Evolutionary conservation across 2,797 vertebrate species (phyloP).

Genomic region (Australoheros facetus): DNA sequence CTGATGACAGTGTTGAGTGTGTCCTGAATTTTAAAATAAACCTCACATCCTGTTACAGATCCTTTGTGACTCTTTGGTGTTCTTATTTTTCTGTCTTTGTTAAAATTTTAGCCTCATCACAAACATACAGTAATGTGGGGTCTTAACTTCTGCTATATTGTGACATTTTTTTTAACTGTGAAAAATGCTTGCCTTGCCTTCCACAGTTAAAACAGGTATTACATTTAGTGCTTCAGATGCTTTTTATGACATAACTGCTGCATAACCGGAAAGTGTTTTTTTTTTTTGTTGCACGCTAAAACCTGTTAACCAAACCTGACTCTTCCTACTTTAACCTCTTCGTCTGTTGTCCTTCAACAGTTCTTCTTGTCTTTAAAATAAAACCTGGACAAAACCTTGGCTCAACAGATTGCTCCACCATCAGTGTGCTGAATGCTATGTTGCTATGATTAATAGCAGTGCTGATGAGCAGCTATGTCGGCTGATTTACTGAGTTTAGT

Average conservation of each 20-base stretch:
- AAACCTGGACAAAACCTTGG: neutral
- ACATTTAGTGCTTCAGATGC: neutral
- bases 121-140: rapidly evolving
- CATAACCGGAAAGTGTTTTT: rapidly evolving
- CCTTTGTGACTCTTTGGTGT: neutral
- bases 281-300: neutral
- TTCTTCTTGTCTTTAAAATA: neutral
- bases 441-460: neutral
- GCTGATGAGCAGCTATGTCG: too few relatives aligned
- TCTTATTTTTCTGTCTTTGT: neutral
- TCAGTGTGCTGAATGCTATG: neutral
- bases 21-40: neutral
- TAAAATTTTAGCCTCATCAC: neutral
- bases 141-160: neutral
- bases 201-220: neutral
- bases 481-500: too few relatives aligned
- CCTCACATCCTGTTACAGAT: neutral
- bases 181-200: rapidly evolving
- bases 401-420: neutral
- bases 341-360: rapidly evolving
- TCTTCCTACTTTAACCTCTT: neutral
- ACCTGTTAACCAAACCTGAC: rapidly evolving
- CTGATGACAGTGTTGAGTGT: rapidly evolving
- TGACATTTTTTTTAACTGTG: neutral
- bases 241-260: neutral